Evolutionary conservation across 2,113 vertebrate genomes (phyloP).

Genomic region (Laticauda colubrina): DNA sequence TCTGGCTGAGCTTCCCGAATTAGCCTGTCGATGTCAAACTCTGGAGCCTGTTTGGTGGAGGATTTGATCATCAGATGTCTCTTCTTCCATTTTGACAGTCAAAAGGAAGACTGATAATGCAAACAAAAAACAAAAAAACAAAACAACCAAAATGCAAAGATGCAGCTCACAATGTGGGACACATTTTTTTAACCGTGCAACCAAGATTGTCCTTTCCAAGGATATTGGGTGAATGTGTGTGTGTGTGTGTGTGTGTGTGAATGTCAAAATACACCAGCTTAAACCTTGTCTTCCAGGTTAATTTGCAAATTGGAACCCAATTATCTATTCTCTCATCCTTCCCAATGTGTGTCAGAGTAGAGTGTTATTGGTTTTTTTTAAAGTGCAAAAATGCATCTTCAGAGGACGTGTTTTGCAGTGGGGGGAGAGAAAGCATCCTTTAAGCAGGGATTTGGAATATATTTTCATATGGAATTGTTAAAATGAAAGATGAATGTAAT

Average conservation of each 20-base stretch:
- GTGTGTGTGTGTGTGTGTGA: neutral
- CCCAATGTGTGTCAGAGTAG: neutral
- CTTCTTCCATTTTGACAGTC: conserved; percentile 21
- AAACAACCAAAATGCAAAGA: neutral
- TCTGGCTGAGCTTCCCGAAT: neutral
- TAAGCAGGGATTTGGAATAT: neutral
- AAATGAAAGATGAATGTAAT: neutral
- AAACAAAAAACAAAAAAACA: neutral
- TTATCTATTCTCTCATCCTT: neutral
- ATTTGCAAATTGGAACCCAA: neutral
- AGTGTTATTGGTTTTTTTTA: neutral
- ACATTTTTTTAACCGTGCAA: neutral
- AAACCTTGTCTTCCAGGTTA: neutral
- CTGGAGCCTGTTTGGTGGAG: too few species aligned
- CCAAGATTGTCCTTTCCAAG: neutral
- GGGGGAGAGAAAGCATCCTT: neutral
- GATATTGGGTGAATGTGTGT: neutral
- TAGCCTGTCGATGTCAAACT: neutral
- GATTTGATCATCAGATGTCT: conserved; percentile 21
- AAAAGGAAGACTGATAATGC: neutral
- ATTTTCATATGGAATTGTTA: neutral
- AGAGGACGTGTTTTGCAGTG: neutral
- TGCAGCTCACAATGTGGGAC: neutral
- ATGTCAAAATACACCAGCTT: neutral
- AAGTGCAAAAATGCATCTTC: neutral